These are phyloP conservation scores for Timema podura DNA, from an alignment of 2,888 invertebrate species.

Conservation along the genomic window DNA sequence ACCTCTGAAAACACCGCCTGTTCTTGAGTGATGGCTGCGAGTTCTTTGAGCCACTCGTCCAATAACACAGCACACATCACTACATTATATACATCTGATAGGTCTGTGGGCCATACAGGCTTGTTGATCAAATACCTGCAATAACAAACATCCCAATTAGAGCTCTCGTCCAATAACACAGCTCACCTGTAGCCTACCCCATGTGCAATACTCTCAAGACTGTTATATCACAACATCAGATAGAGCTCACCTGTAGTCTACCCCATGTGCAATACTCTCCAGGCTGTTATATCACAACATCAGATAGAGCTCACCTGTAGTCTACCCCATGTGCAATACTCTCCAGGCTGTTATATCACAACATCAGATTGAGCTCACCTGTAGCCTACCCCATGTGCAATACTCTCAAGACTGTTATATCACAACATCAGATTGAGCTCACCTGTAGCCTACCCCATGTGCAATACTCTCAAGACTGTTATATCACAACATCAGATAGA, in stretches of 20 bases:
- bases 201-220: neutral
- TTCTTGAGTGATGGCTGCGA: slow-evolving; percentile 91
- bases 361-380: too few relatives aligned
- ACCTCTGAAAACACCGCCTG: slow-evolving; percentile 56
- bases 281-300: too few relatives aligned
- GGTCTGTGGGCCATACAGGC: slow-evolving; percentile 13
- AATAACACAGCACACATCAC: slow-evolving; percentile 82
- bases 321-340: too few relatives aligned
- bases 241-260: neutral
- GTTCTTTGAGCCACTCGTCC: slow-evolving; percentile 93
- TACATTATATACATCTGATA: slow-evolving; percentile 51
- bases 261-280: too few relatives aligned
- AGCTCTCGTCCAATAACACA: neutral
- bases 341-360: too few relatives aligned
- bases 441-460: too few relatives aligned
- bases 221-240: neutral
- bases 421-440: too few relatives aligned
- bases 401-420: too few relatives aligned
- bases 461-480: too few relatives aligned
- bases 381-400: too few relatives aligned
- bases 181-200: slow-evolving; percentile 22
- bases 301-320: too few relatives aligned
- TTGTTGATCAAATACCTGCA: slow-evolving; percentile 38
- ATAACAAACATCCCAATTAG: slow-evolving; percentile 31
- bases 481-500: too few relatives aligned